Evolutionary conservation across 2,113 vertebrate genomes (phyloP).

Genomic region (Thryonomys swinderianus): DNA sequence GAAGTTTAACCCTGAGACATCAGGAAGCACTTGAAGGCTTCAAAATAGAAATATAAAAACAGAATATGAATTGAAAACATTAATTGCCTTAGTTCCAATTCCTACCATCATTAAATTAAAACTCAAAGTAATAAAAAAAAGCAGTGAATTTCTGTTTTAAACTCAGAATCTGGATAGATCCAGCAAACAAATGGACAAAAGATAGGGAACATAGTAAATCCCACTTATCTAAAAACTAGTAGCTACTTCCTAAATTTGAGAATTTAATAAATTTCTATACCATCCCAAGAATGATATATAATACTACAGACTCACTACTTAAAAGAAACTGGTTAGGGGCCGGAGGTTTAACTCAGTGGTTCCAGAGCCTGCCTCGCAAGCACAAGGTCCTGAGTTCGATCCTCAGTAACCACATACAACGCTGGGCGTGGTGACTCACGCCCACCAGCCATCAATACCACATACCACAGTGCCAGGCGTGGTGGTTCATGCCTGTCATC

Average conservation of each 20-base stretch:
- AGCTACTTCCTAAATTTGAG: neutral
- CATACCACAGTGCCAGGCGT: too few relatives aligned
- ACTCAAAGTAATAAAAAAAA: neutral
- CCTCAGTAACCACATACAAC: too few relatives aligned
- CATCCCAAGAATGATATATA: neutral
- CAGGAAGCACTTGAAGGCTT: neutral
- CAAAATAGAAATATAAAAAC: slow-evolving; percentile 44
- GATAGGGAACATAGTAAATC: neutral
- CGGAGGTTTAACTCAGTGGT: too few relatives aligned
- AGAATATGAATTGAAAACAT: slow-evolving; percentile 20
- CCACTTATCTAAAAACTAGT: neutral
- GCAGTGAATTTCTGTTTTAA: neutral
- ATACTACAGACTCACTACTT: neutral
- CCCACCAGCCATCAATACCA: too few relatives aligned
- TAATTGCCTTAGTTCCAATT: slow-evolving; percentile 11
- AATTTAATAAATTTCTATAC: neutral
- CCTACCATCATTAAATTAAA: slow-evolving; percentile 42
- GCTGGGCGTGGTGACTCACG: too few relatives aligned
- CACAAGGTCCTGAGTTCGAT: too few relatives aligned
- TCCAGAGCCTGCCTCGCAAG: too few relatives aligned
- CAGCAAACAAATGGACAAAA: neutral
- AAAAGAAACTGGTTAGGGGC: slow-evolving; percentile 23
- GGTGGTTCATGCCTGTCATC: too few relatives aligned
- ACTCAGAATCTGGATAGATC: neutral
- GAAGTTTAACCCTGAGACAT: neutral